Percentiles rank a stretch among this genome's conserved stretches.
Conservation (phyloP, 2,888 invertebrate genomes). For the Molorchus minor region DNA sequence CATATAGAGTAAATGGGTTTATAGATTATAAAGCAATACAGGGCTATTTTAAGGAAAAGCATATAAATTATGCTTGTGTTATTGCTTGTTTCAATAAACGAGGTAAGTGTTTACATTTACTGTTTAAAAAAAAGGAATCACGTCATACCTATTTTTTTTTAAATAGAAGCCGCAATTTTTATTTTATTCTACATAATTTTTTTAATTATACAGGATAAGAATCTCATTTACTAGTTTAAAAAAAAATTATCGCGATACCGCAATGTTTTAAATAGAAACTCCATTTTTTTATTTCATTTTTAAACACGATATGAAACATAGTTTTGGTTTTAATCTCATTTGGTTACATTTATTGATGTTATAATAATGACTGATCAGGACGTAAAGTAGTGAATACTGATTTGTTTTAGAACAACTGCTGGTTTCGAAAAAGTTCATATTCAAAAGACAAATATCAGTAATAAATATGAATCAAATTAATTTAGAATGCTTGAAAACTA, state of each 20-base stretch:
- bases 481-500: slow-evolving; percentile 25
- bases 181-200: no score
- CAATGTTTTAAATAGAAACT: no score
- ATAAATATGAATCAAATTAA: slow-evolving; percentile 24
- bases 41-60: slow-evolving; percentile 42
- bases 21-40: slow-evolving; percentile 37
- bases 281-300: no score
- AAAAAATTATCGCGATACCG: no score
- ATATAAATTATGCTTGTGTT: slow-evolving; percentile 36
- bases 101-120: slow-evolving; percentile 30
- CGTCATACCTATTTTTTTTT: no score
- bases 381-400: not conserved
- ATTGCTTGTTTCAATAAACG: slow-evolving; percentile 39
- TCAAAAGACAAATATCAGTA: slow-evolving; percentile 29
- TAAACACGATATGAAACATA: no score
- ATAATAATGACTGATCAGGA: not conserved
- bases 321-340: no score
- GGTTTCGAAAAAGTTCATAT: slow-evolving; percentile 18
- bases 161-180: no score
- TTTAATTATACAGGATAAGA: no score
- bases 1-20: slow-evolving; percentile 31
- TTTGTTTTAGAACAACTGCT: slow-evolving; percentile 28
- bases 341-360: not conserved
- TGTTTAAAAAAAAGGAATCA: no score
- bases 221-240: no score